Evolutionary conservation across 37 sponge, comb jelly and placozoan species (phyloP).

Genomic region (Spongia lamella): DNA sequence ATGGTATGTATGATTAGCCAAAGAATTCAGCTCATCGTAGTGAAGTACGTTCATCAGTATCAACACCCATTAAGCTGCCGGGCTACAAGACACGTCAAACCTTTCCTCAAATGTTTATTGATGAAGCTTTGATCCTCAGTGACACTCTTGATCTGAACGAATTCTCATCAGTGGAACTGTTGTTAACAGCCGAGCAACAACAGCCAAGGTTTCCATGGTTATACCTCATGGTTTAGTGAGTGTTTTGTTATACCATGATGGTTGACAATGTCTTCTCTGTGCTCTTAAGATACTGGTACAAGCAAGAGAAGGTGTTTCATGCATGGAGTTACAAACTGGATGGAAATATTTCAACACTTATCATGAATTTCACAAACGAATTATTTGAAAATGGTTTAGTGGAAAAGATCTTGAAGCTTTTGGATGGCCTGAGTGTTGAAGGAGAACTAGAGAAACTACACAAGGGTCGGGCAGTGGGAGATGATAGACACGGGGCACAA

Average conservation of each 20-base stretch:
- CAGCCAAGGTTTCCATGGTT: constrained; percentile 81
- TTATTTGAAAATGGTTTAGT: constrained; percentile 73
- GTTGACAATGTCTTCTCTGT: constrained; percentile 59
- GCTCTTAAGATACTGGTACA: constrained; percentile 80
- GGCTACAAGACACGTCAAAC: constrained; percentile 44
- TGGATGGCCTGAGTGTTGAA: constrained; percentile 54
- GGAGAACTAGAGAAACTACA: constrained; percentile 65
- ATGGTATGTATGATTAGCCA: too few relatives aligned
- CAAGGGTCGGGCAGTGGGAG: constrained; percentile 69
- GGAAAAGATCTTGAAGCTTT: constrained; percentile 62
- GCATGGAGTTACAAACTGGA: constrained; percentile 74
- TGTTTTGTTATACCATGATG: constrained; percentile 91
- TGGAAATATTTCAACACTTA: constrained; percentile 17
- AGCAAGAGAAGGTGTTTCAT: constrained; percentile 60
- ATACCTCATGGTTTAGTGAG: constrained; percentile 84
- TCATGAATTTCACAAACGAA: constrained; percentile 66
- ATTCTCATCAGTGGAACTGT: constrained; percentile 79
- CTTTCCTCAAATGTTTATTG: constrained; percentile 72
- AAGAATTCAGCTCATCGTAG: constrained; percentile 68
- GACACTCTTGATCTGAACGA: constrained; percentile 94
- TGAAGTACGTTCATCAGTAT: constrained; percentile 62
- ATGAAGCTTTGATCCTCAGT: constrained; percentile 88
- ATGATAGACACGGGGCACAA: constrained; percentile 52
- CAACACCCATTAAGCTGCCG: constrained; percentile 58
- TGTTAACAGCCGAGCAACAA: constrained; percentile 92